Base-by-base conservation (phyloP, 2,797 vertebrate genomes). In the Lutjanus argentimaculatus region DNA sequence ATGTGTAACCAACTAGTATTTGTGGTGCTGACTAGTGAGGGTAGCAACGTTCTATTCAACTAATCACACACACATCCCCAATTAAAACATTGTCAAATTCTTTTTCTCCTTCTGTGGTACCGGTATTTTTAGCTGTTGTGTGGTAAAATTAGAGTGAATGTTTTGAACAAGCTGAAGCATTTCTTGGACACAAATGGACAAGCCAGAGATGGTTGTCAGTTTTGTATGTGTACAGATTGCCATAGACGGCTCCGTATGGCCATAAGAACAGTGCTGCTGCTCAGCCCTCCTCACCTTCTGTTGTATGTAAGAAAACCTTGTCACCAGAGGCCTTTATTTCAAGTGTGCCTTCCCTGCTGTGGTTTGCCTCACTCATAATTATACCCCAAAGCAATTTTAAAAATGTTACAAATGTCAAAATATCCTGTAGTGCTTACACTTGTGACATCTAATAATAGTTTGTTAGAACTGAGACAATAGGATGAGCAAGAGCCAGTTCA, bases 391-490 rank as follows among this genome's bases (percentile, higher is more conserved):
- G 25, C 56, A 48, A 36, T 79, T 68, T 62, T 2, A 59, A 72
- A 83, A 62, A 75, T 74, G 19, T 48, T 68, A 19, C 19, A 61
- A 56, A 55, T 73, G 68, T 75, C 56, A 70, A 53, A 53, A 74
- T 75, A 48, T 67, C 36, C 46, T n/a, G 10, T 46, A 56, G 69
- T 51, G 45, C 12, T 53, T 52, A 16, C n/a, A 58, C 62, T 46
- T 49, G 9, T 1, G 59, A 8, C 25, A 45, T 68, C 55, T 73
- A 59, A 77, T 77, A 56, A 61, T 40, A 55, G 65, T 19, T 53
- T 17, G 0, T 17, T 64, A 72, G 76, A 75, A 43, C 42, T 45
- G 52, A 71, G 56, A 74, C 43, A 14, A 49, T 1, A 7, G 14
- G 25, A 48, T 55, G 56, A 72, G n/a, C 16, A 61, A 30, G 72